Percentiles rank a stretch among this genome's conserved stretches.
Evolutionary conservation across 2,888 invertebrate species (phyloP).

Genomic region (Stomorhina lunata): DNA sequence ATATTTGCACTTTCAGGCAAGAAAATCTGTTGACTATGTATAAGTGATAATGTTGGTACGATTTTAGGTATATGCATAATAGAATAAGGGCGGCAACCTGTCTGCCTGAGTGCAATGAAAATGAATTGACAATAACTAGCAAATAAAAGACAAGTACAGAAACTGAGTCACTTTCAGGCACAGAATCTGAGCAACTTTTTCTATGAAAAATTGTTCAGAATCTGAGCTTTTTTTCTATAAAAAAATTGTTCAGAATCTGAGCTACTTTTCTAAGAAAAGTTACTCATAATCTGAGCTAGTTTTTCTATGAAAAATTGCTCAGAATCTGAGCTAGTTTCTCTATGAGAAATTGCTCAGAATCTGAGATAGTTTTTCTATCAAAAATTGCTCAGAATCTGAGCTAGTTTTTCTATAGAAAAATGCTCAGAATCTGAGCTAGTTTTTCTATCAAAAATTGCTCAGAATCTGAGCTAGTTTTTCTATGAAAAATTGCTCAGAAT

Average conservation of each 20-base stretch:
- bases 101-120: neutral
- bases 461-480: neutral
- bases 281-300: neutral
- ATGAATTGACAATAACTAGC: neutral
- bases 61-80: conserved; percentile 36
- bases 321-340: neutral
- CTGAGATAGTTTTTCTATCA: neutral
- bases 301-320: neutral
- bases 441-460: neutral
- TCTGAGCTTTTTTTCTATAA: neutral
- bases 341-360: neutral
- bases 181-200: neutral
- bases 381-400: neutral
- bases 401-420: neutral
- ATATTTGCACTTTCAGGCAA: neutral
- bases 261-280: neutral
- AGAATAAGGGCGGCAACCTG: conserved; percentile 64
- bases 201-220: neutral
- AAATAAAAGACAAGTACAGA: neutral
- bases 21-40: neutral
- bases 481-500: neutral
- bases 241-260: neutral
- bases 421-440: neutral
- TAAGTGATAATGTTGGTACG: neutral
- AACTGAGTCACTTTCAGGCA: neutral